Evolutionary conservation across 2,797 vertebrate genomes (phyloP).

Genomic region (Halcyon leucocephala): DNA sequence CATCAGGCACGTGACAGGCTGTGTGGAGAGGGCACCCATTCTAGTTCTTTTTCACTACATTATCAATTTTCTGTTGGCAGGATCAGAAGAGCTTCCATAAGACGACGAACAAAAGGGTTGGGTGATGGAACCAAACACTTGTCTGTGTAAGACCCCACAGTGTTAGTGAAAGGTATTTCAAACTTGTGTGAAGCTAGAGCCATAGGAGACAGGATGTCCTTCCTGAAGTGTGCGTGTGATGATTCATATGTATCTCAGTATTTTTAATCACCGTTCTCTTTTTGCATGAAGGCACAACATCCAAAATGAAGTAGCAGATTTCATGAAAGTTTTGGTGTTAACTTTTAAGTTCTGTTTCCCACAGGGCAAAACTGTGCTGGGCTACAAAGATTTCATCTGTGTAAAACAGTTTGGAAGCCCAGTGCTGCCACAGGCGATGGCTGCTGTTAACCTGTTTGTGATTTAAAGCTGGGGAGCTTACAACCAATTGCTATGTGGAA

Average conservation of each 20-base stretch:
- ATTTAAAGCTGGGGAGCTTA: not conserved
- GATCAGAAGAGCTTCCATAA: not conserved
- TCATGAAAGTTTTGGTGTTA: not conserved
- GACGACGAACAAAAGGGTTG: not conserved
- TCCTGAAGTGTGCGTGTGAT: not conserved
- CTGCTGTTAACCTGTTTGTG: not conserved
- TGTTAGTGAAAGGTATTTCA: not conserved
- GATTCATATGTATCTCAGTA: not conserved
- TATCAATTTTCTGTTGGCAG: not conserved
- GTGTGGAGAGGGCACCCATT: not conserved
- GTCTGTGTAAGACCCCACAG: not conserved
- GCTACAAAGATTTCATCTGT: not conserved
- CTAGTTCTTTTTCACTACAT: not conserved
- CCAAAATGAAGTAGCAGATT: not conserved
- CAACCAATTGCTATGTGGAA: not conserved
- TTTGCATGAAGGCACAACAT: not conserved
- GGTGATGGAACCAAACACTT: not conserved
- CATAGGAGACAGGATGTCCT: not conserved
- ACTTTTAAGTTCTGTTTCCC: slow-evolving; percentile 12
- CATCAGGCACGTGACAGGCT: not conserved
- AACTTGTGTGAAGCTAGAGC: not conserved
- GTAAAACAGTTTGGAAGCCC: not conserved
- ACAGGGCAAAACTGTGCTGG: slow-evolving; percentile 6
- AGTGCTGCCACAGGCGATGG: not conserved
- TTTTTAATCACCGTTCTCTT: not conserved